Percentiles rank a stretch among this genome's conserved stretches.
These are phyloP conservation scores for Lochmaea capreae DNA, from an alignment of 2,888 invertebrate genomes.

Conservation along the genomic window DNA sequence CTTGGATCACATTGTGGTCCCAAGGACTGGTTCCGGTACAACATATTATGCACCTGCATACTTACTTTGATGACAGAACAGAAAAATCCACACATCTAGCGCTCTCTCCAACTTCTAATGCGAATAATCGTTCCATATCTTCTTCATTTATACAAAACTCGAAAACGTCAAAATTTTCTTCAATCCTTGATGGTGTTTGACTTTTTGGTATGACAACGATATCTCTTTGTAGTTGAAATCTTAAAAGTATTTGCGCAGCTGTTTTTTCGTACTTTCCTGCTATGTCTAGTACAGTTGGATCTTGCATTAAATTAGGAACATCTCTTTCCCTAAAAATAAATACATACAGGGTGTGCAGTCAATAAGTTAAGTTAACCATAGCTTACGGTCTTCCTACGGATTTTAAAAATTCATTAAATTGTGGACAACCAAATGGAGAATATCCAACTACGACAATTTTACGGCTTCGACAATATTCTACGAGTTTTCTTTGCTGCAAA, in stretches of 20 bases:
- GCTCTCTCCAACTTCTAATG: conserved; percentile 67
- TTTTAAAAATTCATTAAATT: too few species aligned
- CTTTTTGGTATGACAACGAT: conserved; percentile 85
- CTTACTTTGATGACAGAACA: conserved; percentile 17
- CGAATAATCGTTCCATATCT: conserved; percentile 36
- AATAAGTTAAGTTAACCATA: too few species aligned
- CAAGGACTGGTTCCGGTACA: too few species aligned
- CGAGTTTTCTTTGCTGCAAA: conserved; percentile 66
- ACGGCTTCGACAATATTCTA: conserved; percentile 41
- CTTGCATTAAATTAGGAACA: too few species aligned
- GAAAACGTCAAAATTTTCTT: conserved; percentile 80
- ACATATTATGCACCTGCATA: too few species aligned
- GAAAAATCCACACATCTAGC: conserved; percentile 67
- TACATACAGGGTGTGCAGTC: too few species aligned
- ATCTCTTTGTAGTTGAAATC: conserved; percentile 49
- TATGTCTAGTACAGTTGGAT: too few species aligned
- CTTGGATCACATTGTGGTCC: too few species aligned
- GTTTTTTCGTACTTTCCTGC: too few species aligned
- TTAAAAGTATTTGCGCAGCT: too few species aligned
- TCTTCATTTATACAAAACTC: conserved; percentile 72
- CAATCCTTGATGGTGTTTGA: conserved; percentile 75
- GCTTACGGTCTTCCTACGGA: too few species aligned
- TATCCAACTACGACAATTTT: conserved; percentile 54
- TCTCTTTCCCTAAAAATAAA: too few species aligned
- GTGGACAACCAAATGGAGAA: conserved; percentile 60